phyloP scores from a whole-genome alignment of 1,140 invertebrate genomes.

The Adoxophyes honmai region DNA sequence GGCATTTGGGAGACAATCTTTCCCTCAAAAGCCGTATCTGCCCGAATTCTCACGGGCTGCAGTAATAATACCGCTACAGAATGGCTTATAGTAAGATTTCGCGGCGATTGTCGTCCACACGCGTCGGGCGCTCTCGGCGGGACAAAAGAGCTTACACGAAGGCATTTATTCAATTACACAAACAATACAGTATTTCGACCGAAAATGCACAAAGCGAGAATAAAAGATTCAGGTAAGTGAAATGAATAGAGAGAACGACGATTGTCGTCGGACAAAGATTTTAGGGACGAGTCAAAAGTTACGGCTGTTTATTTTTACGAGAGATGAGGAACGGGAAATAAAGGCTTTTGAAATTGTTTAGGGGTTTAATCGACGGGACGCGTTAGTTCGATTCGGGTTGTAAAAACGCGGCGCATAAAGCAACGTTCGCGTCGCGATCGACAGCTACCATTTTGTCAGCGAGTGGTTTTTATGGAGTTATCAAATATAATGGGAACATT shows the following conservation, averaged over 20 bases:
- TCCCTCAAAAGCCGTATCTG: neutral
- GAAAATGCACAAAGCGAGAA: slow-evolving; percentile 53
- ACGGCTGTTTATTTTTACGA: slow-evolving; percentile 46
- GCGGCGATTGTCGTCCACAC: slow-evolving; percentile 27
- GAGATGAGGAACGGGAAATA: slow-evolving; percentile 26
- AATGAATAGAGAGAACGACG: slow-evolving; percentile 49
- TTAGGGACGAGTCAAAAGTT: slow-evolving; percentile 62
- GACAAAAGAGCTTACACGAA: slow-evolving; percentile 48
- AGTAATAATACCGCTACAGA: slow-evolving; percentile 6
- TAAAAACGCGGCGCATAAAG: slow-evolving; percentile 19
- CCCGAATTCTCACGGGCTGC: slow-evolving; percentile 7
- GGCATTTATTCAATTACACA: slow-evolving; percentile 69
- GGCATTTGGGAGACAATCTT: slow-evolving; percentile 22
- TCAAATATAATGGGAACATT: slow-evolving; percentile 15
- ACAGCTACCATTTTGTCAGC: slow-evolving; percentile 12
- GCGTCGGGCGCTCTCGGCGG: slow-evolving; percentile 25
- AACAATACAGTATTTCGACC: slow-evolving; percentile 59
- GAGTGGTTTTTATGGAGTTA: slow-evolving; percentile 9
- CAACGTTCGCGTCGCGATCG: neutral
- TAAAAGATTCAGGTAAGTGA: slow-evolving; percentile 50
- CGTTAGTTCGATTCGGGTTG: slow-evolving; percentile 24
- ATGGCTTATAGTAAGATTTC: slow-evolving; percentile 8
- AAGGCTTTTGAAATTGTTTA: slow-evolving; percentile 32
- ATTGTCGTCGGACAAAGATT: slow-evolving; percentile 48
- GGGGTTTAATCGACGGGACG: slow-evolving; percentile 31